phyloP scores from a whole-genome alignment of 2,888 invertebrate species.

The Hypercompe scribonia region DNA sequence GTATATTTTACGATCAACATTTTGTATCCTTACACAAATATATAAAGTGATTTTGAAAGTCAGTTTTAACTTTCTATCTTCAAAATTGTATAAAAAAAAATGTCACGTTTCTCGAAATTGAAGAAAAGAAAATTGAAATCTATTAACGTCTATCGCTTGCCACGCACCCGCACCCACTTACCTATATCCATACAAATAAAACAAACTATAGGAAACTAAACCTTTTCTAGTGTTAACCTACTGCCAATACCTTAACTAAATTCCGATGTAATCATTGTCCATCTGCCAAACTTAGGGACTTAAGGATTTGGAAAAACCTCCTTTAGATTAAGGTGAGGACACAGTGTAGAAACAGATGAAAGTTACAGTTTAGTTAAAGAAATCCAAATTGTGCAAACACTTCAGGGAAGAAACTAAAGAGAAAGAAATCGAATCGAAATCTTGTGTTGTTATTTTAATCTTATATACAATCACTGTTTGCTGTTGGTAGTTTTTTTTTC shows the following conservation, averaged over 20 bases:
- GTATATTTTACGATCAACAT: too few relatives aligned
- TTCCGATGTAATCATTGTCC: conserved; percentile 19
- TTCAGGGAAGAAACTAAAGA: too few relatives aligned
- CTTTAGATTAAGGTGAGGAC: not conserved
- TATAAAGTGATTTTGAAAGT: not conserved
- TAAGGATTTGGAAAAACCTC: conserved; percentile 6
- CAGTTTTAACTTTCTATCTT: not conserved
- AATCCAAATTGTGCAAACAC: not conserved
- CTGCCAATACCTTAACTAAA: conserved; percentile 15
- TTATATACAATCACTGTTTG: too few relatives aligned
- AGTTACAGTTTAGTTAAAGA: not conserved
- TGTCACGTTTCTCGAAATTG: not conserved
- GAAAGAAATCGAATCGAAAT: too few relatives aligned
- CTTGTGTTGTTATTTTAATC: too few relatives aligned
- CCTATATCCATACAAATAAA: not conserved
- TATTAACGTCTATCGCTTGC: not conserved
- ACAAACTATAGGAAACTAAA: not conserved
- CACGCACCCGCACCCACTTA: not conserved
- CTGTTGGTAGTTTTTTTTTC: too few relatives aligned
- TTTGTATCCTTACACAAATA: too few relatives aligned
- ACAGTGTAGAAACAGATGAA: not conserved
- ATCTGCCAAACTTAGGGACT: conserved; percentile 19
- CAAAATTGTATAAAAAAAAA: not conserved
- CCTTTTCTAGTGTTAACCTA: conserved; percentile 11
- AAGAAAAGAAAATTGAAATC: not conserved